Conservation (phyloP, 2,888 invertebrate species). For the Cremastinae sp. region DNA sequence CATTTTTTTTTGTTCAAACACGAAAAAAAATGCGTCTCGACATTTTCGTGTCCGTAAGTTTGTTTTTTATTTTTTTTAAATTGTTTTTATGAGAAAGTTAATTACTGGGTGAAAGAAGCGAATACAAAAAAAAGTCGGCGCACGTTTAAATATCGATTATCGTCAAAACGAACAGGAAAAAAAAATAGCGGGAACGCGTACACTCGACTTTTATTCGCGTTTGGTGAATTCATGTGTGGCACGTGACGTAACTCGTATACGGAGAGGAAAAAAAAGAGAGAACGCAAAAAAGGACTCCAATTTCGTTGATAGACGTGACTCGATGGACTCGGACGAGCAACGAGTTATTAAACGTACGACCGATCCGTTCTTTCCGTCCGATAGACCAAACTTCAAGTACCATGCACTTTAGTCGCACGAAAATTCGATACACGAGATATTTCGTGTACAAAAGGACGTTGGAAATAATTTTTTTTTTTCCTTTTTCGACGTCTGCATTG, state of each 20-base stretch:
- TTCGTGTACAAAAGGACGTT: too few species aligned
- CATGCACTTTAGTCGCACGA: not conserved
- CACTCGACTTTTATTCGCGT: slow-evolving; percentile 26
- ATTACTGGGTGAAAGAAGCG: not conserved
- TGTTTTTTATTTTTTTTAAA: too few species aligned
- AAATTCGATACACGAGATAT: not conserved
- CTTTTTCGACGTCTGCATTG: too few species aligned
- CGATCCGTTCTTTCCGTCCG: slow-evolving; percentile 41
- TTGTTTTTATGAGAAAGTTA: not conserved
- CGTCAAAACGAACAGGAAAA: slow-evolving; percentile 2
- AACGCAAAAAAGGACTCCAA: slow-evolving; percentile 44
- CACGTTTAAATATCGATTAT: slow-evolving; percentile 36
- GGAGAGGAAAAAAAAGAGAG: not conserved
- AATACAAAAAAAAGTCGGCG: not conserved
- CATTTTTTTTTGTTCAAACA: too few species aligned
- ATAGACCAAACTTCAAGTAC: slow-evolving; percentile 19
- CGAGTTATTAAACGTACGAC: slow-evolving; percentile 43
- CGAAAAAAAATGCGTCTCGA: slow-evolving; percentile 1
- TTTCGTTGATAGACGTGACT: slow-evolving; percentile 52
- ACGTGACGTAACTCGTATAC: slow-evolving; percentile 5
- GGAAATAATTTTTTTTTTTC: too few species aligned
- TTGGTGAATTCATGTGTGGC: slow-evolving; percentile 6
- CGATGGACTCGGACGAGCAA: slow-evolving; percentile 37
- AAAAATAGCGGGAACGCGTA: slow-evolving; percentile 17
- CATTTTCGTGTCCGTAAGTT: not conserved